Evolutionary conservation across 1,140 invertebrate genomes (phyloP).

Genomic region (Cydia amplana): DNA sequence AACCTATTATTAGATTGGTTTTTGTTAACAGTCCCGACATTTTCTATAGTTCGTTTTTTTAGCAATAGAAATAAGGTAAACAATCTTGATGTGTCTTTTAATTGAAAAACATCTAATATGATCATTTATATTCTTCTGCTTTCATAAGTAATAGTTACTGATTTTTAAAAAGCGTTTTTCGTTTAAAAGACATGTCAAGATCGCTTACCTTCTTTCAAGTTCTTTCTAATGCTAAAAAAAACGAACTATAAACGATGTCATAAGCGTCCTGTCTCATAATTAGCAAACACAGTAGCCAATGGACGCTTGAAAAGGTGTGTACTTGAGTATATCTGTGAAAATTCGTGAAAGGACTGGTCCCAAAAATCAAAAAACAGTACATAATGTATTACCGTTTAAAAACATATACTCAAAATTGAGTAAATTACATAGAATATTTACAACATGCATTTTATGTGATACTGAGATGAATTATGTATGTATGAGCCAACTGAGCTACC

Average conservation of each 20-base stretch:
- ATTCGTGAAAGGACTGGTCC: not conserved
- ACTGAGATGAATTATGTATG: not conserved
- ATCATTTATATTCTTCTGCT: too few relatives aligned
- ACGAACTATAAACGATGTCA: not conserved
- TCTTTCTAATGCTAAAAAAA: too few relatives aligned
- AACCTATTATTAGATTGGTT: conserved; percentile 1
- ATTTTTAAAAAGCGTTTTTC: too few relatives aligned
- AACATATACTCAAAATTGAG: conserved; percentile 16
- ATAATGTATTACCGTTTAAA: conserved; percentile 1
- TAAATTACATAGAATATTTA: conserved; percentile 29
- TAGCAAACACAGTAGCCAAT: not conserved
- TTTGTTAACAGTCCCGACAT: conserved; percentile 7
- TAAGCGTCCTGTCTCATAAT: not conserved
- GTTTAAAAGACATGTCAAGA: too few relatives aligned
- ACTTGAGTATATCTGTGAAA: not conserved
- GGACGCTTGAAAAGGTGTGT: not conserved
- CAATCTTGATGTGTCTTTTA: too few relatives aligned
- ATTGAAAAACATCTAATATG: too few relatives aligned
- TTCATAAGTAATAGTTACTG: too few relatives aligned
- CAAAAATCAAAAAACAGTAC: not conserved
- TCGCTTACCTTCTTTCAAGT: too few relatives aligned
- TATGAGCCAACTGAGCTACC: too few relatives aligned
- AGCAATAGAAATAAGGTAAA: too few relatives aligned
- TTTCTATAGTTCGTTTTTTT: too few relatives aligned
- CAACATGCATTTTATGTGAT: conserved; percentile 7